Evolutionary conservation across 1,140 invertebrate species (phyloP).

Genomic region (Ephestia elutella): DNA sequence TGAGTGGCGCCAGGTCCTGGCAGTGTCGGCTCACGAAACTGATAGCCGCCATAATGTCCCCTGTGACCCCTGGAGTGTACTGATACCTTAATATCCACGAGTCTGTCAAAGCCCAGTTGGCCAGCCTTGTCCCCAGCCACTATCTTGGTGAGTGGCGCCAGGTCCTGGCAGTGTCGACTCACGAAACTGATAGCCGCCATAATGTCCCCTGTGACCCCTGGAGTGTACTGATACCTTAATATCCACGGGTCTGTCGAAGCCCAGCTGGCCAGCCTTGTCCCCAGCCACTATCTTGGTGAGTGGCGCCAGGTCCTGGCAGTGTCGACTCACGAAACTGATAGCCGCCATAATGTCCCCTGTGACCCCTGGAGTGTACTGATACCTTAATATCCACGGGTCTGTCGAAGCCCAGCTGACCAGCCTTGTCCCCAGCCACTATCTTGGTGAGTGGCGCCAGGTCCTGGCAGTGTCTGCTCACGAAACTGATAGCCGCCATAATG

Average conservation of each 20-base stretch:
- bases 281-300: constrained; percentile 40
- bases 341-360: too few relatives aligned
- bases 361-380: too few relatives aligned
- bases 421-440: constrained; percentile 31
- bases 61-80: too few relatives aligned
- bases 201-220: too few relatives aligned
- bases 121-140: constrained; percentile 30
- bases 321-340: too few relatives aligned
- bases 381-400: constrained; percentile 36
- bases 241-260: constrained; percentile 35
- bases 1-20: constrained; percentile 50
- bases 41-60: too few relatives aligned
- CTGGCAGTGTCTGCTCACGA: constrained; percentile 25
- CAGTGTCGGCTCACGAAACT: constrained; percentile 28
- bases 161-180: constrained; percentile 34
- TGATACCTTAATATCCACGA: constrained; percentile 36
- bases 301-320: constrained; percentile 40
- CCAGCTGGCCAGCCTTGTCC: constrained; percentile 20
- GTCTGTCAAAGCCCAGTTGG: constrained; percentile 28
- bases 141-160: constrained; percentile 45
- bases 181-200: too few relatives aligned
- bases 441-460: constrained; percentile 52
- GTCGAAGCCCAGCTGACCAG: constrained; percentile 27
- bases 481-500: too few relatives aligned
- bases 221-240: constrained; percentile 28